Base-by-base conservation (phyloP, 2,888 invertebrate species). In the Troides oblongomaculatus region DNA sequence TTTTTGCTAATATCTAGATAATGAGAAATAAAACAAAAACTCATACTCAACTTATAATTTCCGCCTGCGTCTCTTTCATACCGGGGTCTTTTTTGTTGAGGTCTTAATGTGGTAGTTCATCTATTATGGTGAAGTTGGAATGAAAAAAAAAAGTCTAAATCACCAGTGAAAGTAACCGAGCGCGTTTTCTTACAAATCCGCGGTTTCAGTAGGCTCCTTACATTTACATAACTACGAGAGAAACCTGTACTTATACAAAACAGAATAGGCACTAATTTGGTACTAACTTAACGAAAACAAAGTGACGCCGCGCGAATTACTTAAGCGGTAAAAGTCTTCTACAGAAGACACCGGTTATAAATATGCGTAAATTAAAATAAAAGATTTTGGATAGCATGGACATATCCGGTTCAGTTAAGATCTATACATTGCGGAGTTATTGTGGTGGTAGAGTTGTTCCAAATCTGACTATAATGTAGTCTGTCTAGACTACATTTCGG, bases 241-340 rank as follows among this genome's bases (percentile, higher is more conserved):
- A 69, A 69, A 66, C 61, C 58, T 50, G 43, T 43, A 43, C 57
- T 8, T 25, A 64, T 64, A 61, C 23, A 17, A 56, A 64, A 43
- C 56, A 56, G 25, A 69, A 69, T 65, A 65, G 61, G 36, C 56
- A 36, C 59, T 62, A 65, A 66, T 62, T 69, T 69, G 36, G 30
- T 43, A 62, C 65, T 58, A 69, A 66, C 46, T 46, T 57, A 58
- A 60, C 50, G 23, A 17, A 62, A 36, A 62, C 17, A 18, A 18
- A 23, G 53, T 53, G 36, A 17, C 21, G 23, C 39, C 57, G 17
- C 39, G 61, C 6, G 57, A 59, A 17, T 69, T 43, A 57, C 61
- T 64, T 39, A 61, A 64, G 43, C 61, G 62, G 61, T 21, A 61
- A 65, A 53, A 64, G 39, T 68, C 5, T 57, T 8, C 21, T 21